Conservation (phyloP, 2,113 vertebrate species). For the Pelusios castaneus region DNA sequence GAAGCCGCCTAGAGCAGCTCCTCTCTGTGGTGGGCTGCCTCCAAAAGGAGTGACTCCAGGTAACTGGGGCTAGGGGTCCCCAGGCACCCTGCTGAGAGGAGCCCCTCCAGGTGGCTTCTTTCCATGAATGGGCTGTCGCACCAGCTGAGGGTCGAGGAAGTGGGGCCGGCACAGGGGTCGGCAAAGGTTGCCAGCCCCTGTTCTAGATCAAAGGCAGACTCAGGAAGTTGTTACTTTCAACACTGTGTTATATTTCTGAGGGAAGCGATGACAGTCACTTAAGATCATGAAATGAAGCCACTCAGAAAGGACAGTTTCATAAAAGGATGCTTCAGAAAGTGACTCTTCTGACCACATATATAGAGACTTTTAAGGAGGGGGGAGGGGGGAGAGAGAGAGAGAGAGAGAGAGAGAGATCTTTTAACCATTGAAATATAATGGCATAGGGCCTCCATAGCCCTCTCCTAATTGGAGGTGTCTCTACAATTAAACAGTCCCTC, state of each 20-base stretch:
- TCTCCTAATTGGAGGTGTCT: neutral
- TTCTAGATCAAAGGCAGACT: neutral
- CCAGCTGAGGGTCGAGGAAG: too few species aligned
- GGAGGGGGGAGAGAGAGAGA: too few species aligned
- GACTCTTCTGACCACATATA: neutral
- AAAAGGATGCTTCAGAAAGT: neutral
- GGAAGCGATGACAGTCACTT: neutral
- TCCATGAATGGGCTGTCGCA: too few species aligned
- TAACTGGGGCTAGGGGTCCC: too few species aligned
- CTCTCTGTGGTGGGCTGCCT: too few species aligned
- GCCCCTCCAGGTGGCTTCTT: too few species aligned
- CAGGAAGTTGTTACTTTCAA: neutral
- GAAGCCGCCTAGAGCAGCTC: too few species aligned
- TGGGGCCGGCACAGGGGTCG: too few species aligned
- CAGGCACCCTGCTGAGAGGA: too few species aligned
- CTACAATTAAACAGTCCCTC: neutral
- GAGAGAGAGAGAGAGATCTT: neutral
- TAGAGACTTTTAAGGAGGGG: neutral
- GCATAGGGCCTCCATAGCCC: neutral
- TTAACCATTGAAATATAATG: neutral
- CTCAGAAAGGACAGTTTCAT: neutral
- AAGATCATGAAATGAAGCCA: neutral
- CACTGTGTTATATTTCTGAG: neutral
- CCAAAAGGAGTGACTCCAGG: too few species aligned
- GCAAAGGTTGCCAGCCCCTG: too few species aligned